phyloP scores from a whole-genome alignment of 1,140 invertebrate genomes.

The Aphelenchoides fujianensis region DNA sequence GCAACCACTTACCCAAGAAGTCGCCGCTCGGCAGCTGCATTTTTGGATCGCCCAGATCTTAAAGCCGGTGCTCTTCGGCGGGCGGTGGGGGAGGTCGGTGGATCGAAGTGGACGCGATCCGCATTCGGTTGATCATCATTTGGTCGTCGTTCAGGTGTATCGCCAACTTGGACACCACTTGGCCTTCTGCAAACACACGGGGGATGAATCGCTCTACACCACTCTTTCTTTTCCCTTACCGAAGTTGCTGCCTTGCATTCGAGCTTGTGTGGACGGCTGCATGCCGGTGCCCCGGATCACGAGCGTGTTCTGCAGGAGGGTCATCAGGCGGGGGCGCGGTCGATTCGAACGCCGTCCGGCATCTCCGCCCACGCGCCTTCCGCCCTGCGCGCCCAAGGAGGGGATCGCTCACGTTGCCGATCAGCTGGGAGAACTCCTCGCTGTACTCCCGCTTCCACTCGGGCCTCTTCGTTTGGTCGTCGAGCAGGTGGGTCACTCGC shows the following conservation, averaged over 20 bases:
- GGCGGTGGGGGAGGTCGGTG: no score
- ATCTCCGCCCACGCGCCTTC: conserved; percentile 22
- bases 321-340: conserved; percentile 24
- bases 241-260: conserved; percentile 8
- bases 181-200: neutral
- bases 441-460: neutral
- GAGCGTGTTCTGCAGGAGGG: conserved; percentile 16
- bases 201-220: neutral
- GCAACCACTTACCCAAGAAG: conserved; percentile 16
- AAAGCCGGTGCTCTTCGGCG: no score
- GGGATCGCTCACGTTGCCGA: conserved; percentile 24
- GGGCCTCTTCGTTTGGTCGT: neutral
- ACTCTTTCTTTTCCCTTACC: neutral
- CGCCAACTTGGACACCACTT: conserved; percentile 6
- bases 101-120: no score
- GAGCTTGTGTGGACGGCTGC: conserved; percentile 5
- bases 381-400: conserved; percentile 8
- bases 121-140: conserved; percentile 15
- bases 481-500: neutral
- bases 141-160: neutral
- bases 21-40: conserved; percentile 23
- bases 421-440: neutral
- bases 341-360: neutral
- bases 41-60: neutral
- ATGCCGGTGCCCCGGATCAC: conserved; percentile 9